Evolutionary conservation across 2,888 invertebrate species (phyloP), one percentile per base, ranked within the genome.

Genomic region (Xestia xanthographa): DNA sequence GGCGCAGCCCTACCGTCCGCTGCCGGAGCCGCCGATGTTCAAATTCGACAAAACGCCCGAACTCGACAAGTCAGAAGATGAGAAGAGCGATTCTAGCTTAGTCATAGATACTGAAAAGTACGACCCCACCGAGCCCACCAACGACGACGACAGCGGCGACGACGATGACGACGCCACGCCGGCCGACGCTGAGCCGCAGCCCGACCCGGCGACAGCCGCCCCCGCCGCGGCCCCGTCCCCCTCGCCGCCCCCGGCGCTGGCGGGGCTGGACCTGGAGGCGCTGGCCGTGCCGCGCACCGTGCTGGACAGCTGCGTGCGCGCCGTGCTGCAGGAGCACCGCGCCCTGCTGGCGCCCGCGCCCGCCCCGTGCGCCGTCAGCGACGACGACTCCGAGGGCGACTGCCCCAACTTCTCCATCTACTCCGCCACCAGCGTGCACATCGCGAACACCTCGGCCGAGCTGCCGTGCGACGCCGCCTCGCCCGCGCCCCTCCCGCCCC

Each of bases 351-450:
- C 91, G 6, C 78, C 79, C 20, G 62, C 71, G 78, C 80, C 11
- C 78, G 72, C 81, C 5, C 80, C 72, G 63, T 92, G 92, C 77
- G 92, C 91, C 69, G 92, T 93, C 66, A 97, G 96, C 79, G 95
- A 95, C 79, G 94, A 94, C 22, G 95, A 94, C 69, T 97, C 97
- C 29, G 97, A 97, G 73, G 98, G 98, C 1, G 98, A 98, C 87
- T 98, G 98, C 93, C 98, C 98, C 8, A 98, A 98, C 93, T 98
- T 98, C 92, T 98, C 98, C 20, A 98, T 98, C 85, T 98, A 98
- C 94, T 98, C 98, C 0, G 98, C 98, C 14, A 97, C 98, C 88
- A 98, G 98, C 79, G 98, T 98, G 90, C 98, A 98, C 86, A 97
- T 98, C 70, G 98, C 98, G 1, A 97, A 97, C 86, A 97, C 96